Evolutionary conservation across 1,140 invertebrate genomes (phyloP).

Genomic region (Plutomurus gul): DNA sequence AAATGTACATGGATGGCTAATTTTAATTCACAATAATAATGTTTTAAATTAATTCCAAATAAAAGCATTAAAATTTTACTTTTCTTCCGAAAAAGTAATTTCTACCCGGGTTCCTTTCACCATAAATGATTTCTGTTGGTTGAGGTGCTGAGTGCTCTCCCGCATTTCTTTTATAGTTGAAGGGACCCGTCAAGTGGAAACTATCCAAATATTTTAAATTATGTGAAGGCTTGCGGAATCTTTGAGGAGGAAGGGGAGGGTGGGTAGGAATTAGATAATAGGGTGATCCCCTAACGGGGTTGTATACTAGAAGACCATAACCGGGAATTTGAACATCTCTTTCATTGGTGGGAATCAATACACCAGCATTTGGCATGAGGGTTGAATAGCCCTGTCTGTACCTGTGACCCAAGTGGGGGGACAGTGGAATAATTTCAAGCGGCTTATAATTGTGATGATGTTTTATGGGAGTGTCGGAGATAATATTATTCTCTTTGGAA

Average conservation of each 20-base stretch:
- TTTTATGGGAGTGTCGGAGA: neutral
- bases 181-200: neutral
- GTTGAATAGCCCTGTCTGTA: neutral
- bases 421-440: neutral
- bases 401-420: neutral
- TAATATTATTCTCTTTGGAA: too few species aligned
- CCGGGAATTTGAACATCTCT: neutral
- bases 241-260: neutral
- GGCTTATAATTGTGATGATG: neutral
- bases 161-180: too few species aligned
- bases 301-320: slow-evolving; percentile 34
- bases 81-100: neutral
- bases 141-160: too few species aligned
- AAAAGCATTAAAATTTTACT: neutral
- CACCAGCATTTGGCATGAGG: neutral
- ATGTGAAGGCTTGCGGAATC: neutral
- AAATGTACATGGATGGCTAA: too few species aligned
- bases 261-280: slow-evolving; percentile 35
- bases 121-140: neutral
- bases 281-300: slow-evolving; percentile 12
- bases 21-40: too few species aligned
- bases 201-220: neutral
- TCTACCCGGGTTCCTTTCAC: neutral
- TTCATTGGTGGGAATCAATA: neutral
- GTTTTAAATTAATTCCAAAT: neutral